Percentiles rank a stretch among this genome's conserved stretches.
These are phyloP conservation scores for Anabas testudineus DNA, from an alignment of 2,797 vertebrate genomes.

Conservation along the genomic window DNA sequence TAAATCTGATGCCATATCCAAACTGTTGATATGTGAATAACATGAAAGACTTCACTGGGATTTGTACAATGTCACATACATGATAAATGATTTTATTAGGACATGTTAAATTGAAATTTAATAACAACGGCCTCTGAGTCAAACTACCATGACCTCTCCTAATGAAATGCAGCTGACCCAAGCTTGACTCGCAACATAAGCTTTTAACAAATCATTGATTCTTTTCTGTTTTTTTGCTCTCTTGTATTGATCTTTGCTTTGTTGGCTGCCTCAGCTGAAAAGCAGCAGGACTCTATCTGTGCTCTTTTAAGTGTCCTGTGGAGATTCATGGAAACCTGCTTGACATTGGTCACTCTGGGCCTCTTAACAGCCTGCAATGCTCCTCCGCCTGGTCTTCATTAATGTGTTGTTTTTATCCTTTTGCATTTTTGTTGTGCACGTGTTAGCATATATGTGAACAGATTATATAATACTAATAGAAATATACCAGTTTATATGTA, in stretches of 20 bases:
- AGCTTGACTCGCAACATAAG: conserved; percentile 46
- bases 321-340: conserved; percentile 59
- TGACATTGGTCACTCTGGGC: conserved; percentile 55
- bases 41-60: background rate
- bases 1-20: background rate
- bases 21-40: background rate
- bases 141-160: conserved; percentile 19
- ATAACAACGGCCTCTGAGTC: conserved; percentile 3
- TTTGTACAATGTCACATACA: background rate
- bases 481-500: background rate
- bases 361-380: conserved; percentile 44
- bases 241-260: conserved; percentile 71
- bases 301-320: conserved; percentile 58
- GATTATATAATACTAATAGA: conserved; percentile 14
- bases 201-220: conserved; percentile 68
- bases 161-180: conserved; percentile 64
- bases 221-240: conserved; percentile 23
- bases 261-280: conserved; percentile 61
- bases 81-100: background rate
- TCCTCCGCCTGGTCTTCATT: conserved; percentile 51
- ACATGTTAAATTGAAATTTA: conserved; percentile 1
- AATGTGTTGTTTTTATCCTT: conserved; percentile 37
- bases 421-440: conserved; percentile 10
- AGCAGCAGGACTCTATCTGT: conserved; percentile 56
- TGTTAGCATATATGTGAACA: background rate